phyloP scores from a whole-genome alignment of 2,888 invertebrate genomes.

The Meliscaeva auricollis region DNA sequence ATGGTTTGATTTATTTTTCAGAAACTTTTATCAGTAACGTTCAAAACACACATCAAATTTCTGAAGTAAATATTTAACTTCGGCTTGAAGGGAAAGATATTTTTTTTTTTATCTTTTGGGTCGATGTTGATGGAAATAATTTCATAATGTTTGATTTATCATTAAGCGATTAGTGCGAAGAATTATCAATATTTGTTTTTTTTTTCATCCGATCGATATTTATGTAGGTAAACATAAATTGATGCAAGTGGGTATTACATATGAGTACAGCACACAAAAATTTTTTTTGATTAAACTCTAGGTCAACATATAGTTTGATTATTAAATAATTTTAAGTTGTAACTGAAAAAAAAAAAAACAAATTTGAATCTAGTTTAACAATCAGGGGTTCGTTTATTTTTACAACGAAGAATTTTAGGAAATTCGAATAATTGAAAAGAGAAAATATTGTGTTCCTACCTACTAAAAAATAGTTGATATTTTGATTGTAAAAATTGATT shows the following conservation, averaged over 20 bases:
- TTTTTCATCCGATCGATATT: constrained; percentile 43
- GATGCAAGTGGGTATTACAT: background rate
- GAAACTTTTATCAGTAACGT: too few relatives aligned
- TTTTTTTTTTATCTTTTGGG: constrained; percentile 39
- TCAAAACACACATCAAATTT: background rate
- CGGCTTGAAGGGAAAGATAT: background rate
- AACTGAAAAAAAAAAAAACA: too few relatives aligned
- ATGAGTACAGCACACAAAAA: background rate
- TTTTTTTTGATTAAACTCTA: too few relatives aligned
- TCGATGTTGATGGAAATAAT: constrained; percentile 46
- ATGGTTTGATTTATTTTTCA: too few relatives aligned
- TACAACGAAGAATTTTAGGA: too few relatives aligned
- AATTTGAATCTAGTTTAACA: too few relatives aligned
- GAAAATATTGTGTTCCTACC: too few relatives aligned
- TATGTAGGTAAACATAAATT: constrained; percentile 17
- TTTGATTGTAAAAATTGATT: background rate
- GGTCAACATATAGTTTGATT: too few relatives aligned
- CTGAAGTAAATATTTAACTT: constrained; percentile 40
- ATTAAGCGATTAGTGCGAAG: constrained; percentile 59
- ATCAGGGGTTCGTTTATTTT: too few relatives aligned
- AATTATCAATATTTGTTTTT: constrained; percentile 46
- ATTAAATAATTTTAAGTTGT: too few relatives aligned
- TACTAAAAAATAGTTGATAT: too few relatives aligned
- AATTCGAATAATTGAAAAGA: too few relatives aligned
- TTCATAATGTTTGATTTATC: constrained; percentile 70